These are phyloP conservation scores for Hycleus phaleratus DNA, from an alignment of 1,140 invertebrate genomes.

Conservation along the genomic window DNA sequence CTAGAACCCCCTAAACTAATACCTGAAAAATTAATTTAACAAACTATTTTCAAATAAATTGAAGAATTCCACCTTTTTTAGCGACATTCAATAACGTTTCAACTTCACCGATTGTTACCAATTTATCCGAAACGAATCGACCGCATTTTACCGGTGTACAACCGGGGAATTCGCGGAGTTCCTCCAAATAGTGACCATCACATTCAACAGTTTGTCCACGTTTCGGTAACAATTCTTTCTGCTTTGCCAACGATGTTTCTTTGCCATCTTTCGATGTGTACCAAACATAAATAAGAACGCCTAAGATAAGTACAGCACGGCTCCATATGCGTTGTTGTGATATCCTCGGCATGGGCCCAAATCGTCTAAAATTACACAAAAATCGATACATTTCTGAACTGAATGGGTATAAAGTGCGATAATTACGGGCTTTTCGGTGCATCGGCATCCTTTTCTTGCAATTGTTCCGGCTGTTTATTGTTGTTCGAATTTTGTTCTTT, in stretches of 20 bases:
- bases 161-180: slow-evolving; percentile 33
- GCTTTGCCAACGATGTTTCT: slow-evolving; percentile 40
- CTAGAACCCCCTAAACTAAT: slow-evolving; percentile 56
- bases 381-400: too few species aligned
- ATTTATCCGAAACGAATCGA: slow-evolving; percentile 65
- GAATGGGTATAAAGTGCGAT: too few species aligned
- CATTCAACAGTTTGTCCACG: slow-evolving; percentile 6
- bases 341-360: slow-evolving; percentile 38
- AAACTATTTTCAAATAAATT: slow-evolving; percentile 1
- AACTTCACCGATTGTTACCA: slow-evolving; percentile 59
- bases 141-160: slow-evolving; percentile 72
- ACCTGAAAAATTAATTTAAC: slow-evolving; percentile 36
- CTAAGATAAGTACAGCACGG: slow-evolving; percentile 44
- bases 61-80: slow-evolving; percentile 40
- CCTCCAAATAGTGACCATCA: slow-evolving; percentile 6
- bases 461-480: too few species aligned
- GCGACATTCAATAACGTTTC: slow-evolving; percentile 59
- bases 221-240: slow-evolving; percentile 1
- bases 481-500: too few species aligned
- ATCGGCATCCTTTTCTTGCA: too few species aligned
- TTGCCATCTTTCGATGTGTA: slow-evolving; percentile 55
- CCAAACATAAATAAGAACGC: slow-evolving; percentile 52
- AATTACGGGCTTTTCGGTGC: too few species aligned
- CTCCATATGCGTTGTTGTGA: slow-evolving; percentile 39
- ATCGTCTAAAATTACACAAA: slow-evolving; percentile 25